These are phyloP conservation scores for Peromyscus melanophrys DNA, from an alignment of 2,797 vertebrate genomes.

Conservation along the genomic window DNA sequence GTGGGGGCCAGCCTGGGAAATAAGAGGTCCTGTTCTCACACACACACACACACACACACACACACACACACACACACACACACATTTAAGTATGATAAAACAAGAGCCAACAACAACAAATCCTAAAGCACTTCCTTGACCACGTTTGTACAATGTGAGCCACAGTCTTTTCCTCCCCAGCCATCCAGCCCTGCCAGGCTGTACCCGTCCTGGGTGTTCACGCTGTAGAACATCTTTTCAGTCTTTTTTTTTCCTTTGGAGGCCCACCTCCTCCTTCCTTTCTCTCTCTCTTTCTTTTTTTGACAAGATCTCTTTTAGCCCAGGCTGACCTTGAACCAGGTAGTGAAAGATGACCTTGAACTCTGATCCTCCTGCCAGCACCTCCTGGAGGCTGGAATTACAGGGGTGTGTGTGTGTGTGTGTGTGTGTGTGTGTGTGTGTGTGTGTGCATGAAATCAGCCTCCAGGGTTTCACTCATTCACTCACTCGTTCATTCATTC, in stretches of 20 bases:
- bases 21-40: no score
- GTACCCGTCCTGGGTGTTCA: no score
- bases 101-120: no score
- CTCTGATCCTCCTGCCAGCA: neutral
- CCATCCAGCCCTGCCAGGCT: neutral
- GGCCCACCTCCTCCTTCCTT: neutral
- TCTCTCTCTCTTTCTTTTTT: neutral
- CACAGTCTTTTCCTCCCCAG: fast-evolving
- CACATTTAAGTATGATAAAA: neutral
- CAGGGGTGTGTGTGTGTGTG: neutral
- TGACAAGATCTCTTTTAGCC: neutral
- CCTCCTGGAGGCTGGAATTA: neutral
- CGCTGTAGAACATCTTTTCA: neutral
- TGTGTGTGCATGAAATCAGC: neutral
- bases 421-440: no score
- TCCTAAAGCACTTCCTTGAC: neutral
- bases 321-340: neutral
- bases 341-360: neutral
- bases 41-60: neutral
- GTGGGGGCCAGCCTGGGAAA: no score
- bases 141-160: no score
- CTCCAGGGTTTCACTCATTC: neutral
- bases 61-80: neutral
- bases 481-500: neutral
- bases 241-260: neutral